Conservation (phyloP, 1,140 invertebrate genomes). For the Diuraphis noxia region DNA sequence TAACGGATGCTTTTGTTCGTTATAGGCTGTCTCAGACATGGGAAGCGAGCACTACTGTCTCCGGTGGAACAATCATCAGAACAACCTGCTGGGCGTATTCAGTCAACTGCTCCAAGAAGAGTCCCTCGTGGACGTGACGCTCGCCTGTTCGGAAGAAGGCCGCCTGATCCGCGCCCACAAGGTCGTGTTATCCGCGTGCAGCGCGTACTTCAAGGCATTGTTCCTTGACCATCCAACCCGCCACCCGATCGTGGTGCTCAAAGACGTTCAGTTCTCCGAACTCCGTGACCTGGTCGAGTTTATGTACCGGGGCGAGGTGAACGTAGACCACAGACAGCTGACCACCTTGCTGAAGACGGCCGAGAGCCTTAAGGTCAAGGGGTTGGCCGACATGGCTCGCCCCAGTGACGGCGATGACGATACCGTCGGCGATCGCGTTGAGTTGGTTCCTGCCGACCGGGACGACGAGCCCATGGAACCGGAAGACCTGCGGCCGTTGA, state of each 20-base stretch:
- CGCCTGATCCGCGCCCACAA: constrained; percentile 92
- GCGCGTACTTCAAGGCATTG: constrained; percentile 89
- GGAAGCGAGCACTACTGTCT: constrained; percentile 95
- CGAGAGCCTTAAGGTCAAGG: constrained; percentile 88
- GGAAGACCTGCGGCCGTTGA: constrained; percentile 43
- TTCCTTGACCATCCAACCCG: constrained; percentile 86
- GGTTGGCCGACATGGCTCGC: constrained; percentile 87
- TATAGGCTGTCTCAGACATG: constrained; percentile 84
- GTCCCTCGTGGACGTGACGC: constrained; percentile 91
- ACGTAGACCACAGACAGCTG: constrained; percentile 89
- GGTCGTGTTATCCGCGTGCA: constrained; percentile 92
- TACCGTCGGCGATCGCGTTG: constrained; percentile 56
- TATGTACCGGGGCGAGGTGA: constrained; percentile 95
- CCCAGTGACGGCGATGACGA: constrained; percentile 52
- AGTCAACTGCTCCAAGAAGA: constrained; percentile 91
- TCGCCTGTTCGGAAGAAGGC: constrained; percentile 92
- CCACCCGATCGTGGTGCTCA: constrained; percentile 90
- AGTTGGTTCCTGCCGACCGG: constrained; percentile 60
- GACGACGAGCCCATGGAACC: constrained; percentile 57
- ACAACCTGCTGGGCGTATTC: constrained; percentile 91
- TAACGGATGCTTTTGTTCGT: constrained; percentile 59
- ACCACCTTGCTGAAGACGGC: constrained; percentile 88
- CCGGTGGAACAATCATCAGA: constrained; percentile 95
- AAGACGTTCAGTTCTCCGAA: constrained; percentile 88
- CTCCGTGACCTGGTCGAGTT: constrained; percentile 89